A percentile compares a stretch with the other conserved stretches of the same genome.
phyloP scores from a whole-genome alignment of 2,888 invertebrate genomes.

The Augochlorella aurata region DNA sequence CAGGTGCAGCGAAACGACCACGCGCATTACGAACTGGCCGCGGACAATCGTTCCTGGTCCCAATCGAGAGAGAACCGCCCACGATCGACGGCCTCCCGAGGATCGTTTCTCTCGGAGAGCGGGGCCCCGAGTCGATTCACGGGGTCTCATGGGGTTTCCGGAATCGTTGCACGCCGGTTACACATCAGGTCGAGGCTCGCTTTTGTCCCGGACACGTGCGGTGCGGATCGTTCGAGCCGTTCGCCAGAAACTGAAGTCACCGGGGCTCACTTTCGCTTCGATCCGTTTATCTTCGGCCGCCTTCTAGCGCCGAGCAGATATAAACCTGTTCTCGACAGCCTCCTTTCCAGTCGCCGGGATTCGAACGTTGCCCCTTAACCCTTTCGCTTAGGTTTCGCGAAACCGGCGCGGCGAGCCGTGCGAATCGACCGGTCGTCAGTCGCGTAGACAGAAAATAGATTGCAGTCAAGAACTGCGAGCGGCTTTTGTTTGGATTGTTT shows the following conservation, averaged over 20 bases:
- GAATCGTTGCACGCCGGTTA: neutral
- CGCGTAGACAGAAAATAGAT: neutral
- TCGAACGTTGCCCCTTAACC: constrained; percentile 27
- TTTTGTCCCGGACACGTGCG: constrained; percentile 21
- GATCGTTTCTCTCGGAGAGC: neutral
- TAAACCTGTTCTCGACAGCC: constrained; percentile 51
- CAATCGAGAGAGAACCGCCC: neutral
- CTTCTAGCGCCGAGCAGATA: constrained; percentile 48
- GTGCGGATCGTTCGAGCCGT: constrained; percentile 35
- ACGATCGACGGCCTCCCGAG: neutral
- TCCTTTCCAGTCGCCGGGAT: constrained; percentile 47
- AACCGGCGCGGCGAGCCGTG: neutral
- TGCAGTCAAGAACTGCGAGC: too few relatives aligned
- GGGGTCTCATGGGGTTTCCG: neutral
- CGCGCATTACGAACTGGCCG: constrained; percentile 19
- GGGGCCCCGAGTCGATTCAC: neutral
- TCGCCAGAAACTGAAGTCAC: constrained; percentile 46
- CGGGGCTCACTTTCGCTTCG: constrained; percentile 56
- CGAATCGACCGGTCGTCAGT: neutral
- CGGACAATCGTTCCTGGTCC: constrained; percentile 17
- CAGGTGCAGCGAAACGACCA: constrained; percentile 43
- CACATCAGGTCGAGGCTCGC: neutral
- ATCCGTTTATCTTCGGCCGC: constrained; percentile 55
- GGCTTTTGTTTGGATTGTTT: too few relatives aligned
- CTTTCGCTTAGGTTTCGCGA: constrained; percentile 11